Evolutionary conservation across 92 coral and sea anemone species (phyloP).

Genomic region (Epizoanthus rinbou): DNA sequence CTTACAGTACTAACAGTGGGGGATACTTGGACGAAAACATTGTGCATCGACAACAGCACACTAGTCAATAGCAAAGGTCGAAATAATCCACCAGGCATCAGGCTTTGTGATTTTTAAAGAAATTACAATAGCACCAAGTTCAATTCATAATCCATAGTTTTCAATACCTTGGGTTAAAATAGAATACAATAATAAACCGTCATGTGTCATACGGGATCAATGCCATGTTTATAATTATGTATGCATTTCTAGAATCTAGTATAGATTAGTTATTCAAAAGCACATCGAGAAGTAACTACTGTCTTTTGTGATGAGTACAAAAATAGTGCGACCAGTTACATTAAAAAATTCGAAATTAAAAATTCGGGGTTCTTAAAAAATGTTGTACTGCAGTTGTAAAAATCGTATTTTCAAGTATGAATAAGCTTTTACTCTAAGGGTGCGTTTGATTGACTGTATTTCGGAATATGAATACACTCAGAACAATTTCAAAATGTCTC

Average conservation of each 20-base stretch:
- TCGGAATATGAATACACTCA: too few species aligned
- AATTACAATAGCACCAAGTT: constrained; percentile 12
- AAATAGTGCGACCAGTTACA: too few species aligned
- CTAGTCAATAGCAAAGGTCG: neutral
- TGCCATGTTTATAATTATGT: neutral
- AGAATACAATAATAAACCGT: neutral
- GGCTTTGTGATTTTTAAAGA: neutral
- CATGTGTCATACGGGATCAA: neutral
- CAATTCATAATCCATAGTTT: neutral
- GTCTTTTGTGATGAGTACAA: too few species aligned
- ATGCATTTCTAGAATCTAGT: neutral
- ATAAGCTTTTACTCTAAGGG: too few species aligned
- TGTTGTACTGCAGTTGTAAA: too few species aligned
- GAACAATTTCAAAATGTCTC: too few species aligned
- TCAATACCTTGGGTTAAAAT: neutral
- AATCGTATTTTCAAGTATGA: too few species aligned
- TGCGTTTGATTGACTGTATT: too few species aligned
- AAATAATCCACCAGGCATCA: neutral
- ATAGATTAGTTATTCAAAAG: neutral
- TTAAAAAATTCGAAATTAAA: too few species aligned
- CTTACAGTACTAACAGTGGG: neutral
- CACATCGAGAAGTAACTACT: too few species aligned
- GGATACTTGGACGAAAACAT: constrained; percentile 4
- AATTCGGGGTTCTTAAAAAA: too few species aligned
- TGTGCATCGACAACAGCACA: neutral